phyloP scores from a whole-genome alignment of 2,797 vertebrate species.

The Acanthurus leucopareius region DNA sequence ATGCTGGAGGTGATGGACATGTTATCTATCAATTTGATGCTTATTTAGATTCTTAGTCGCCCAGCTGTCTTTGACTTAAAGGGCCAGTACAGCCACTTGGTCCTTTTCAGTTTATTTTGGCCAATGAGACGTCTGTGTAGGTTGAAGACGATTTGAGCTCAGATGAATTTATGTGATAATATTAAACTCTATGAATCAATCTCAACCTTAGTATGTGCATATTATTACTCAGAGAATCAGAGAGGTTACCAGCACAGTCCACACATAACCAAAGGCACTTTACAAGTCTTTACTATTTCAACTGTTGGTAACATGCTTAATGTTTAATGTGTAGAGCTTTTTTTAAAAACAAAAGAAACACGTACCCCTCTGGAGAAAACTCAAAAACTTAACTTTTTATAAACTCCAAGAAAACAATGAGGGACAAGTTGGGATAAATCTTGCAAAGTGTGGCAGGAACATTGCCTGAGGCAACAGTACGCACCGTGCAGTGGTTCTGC shows the following conservation, averaged over 20 bases:
- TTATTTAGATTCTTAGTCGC: not conserved
- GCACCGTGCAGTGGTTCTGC: slow-evolving; percentile 90
- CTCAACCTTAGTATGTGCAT: no score
- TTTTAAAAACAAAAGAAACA: not conserved
- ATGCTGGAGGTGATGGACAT: not conserved
- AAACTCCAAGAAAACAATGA: slow-evolving; percentile 5
- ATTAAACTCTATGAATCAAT: not conserved
- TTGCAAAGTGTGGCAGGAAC: slow-evolving; percentile 11
- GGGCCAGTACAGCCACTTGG: not conserved
- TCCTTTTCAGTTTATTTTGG: not conserved
- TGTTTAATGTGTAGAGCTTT: not conserved
- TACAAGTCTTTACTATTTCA: not conserved
- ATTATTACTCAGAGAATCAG: no score
- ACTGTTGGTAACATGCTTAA: not conserved
- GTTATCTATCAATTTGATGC: not conserved
- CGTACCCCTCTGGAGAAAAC: not conserved
- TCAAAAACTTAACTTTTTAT: not conserved
- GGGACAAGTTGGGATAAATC: slow-evolving; percentile 13
- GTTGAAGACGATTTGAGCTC: not conserved
- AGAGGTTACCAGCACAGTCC: not conserved
- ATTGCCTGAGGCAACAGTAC: slow-evolving; percentile 45
- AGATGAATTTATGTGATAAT: not conserved
- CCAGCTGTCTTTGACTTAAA: not conserved
- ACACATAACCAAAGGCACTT: not conserved
- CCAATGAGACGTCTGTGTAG: not conserved